A percentile compares a stretch with the other conserved stretches of the same genome.
phyloP scores from a whole-genome alignment of 2,797 vertebrate species.

The Scomberomorus guttatus region DNA sequence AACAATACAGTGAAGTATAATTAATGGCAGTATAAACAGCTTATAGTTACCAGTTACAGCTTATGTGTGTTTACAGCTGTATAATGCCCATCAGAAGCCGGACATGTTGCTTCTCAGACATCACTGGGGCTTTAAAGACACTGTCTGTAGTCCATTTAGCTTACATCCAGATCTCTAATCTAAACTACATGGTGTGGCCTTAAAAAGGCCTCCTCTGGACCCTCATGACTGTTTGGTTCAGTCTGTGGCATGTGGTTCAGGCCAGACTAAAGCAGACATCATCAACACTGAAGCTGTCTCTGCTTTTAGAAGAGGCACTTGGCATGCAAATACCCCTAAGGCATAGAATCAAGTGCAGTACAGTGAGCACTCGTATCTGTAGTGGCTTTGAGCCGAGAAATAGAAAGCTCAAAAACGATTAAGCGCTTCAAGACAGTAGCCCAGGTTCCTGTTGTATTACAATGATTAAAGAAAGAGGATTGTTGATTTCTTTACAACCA shows the following conservation, averaged over 20 bases:
- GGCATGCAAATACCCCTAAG: constrained; percentile 32
- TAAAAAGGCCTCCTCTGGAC: constrained; percentile 26
- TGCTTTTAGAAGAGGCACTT: constrained; percentile 51
- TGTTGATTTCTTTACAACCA: constrained; percentile 23
- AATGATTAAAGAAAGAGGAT: constrained; percentile 34
- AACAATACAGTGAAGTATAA: not conserved
- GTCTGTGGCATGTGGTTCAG: constrained; percentile 28
- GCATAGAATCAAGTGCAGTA: constrained; percentile 40
- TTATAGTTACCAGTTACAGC: too few species aligned
- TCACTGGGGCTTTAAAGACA: not conserved
- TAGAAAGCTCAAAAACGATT: constrained; percentile 26
- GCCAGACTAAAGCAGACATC: constrained; percentile 28
- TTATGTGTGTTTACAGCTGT: not conserved
- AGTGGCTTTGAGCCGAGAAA: constrained; percentile 47
- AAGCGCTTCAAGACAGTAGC: constrained; percentile 29
- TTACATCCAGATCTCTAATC: constrained; percentile 15
- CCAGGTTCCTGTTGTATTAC: constrained; percentile 26
- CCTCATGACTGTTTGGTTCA: constrained; percentile 25
- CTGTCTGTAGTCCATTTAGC: not conserved
- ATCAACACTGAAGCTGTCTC: constrained; percentile 24
- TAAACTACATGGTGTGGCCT: constrained; percentile 19
- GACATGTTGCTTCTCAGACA: constrained; percentile 19
- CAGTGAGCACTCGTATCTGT: constrained; percentile 31
- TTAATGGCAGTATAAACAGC: not conserved
- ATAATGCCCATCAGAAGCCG: not conserved